Evolutionary conservation across 2,888 invertebrate genomes (phyloP).

Genomic region (Xestia ashworthii): DNA sequence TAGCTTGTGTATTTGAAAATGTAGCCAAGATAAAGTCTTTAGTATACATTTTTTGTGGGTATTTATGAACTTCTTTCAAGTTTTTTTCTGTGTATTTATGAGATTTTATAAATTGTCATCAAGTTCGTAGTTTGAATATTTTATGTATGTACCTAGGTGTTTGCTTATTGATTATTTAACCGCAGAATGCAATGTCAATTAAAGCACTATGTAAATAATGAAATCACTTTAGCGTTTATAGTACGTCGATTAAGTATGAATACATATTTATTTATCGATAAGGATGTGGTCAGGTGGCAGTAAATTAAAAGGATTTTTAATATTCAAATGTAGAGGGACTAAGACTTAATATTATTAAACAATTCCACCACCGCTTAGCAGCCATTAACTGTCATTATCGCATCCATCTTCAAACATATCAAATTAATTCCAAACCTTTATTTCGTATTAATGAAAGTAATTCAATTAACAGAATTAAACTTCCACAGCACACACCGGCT

Average conservation of each 20-base stretch:
- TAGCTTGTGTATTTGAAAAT: constrained; percentile 16
- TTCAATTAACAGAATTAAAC: constrained; percentile 45
- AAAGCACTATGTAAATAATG: constrained; percentile 1
- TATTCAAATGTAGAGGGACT: neutral
- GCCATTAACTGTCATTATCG: constrained; percentile 15
- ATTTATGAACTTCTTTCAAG: neutral
- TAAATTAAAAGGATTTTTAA: neutral
- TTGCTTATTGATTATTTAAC: constrained; percentile 13
- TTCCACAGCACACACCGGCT: constrained; percentile 36
- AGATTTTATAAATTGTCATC: neutral
- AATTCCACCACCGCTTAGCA: neutral
- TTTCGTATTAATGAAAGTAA: constrained; percentile 24
- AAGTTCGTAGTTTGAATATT: neutral
- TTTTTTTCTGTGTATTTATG: neutral
- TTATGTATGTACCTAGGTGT: neutral
- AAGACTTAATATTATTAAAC: constrained; percentile 1
- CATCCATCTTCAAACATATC: constrained; percentile 24
- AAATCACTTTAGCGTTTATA: neutral
- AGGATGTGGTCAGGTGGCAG: neutral
- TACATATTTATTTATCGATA: constrained; percentile 1
- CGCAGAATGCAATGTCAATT: neutral
- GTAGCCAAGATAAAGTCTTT: neutral
- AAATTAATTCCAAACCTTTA: constrained; percentile 17
- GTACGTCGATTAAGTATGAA: neutral
- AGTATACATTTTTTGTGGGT: neutral